Evolutionary conservation across 2,888 invertebrate species (phyloP).

Genomic region (Gymnocheta viridis): DNA sequence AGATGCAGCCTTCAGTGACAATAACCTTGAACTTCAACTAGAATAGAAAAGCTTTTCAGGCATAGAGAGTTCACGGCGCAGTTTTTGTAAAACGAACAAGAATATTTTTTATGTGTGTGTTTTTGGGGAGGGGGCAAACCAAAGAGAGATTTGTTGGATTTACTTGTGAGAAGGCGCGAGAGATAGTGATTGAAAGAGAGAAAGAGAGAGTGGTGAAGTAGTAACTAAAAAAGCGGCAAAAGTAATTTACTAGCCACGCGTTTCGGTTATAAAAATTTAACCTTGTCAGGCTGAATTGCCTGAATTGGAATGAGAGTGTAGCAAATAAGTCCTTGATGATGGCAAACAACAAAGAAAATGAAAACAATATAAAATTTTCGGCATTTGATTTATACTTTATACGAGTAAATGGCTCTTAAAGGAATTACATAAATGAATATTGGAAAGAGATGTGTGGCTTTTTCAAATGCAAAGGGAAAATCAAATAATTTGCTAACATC

Average conservation of each 20-base stretch:
- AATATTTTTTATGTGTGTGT: too few relatives aligned
- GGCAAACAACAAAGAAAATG: neutral
- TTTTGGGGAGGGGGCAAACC: neutral
- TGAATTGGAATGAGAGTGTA: neutral
- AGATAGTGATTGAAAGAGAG: conserved; percentile 12
- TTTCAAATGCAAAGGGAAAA: neutral
- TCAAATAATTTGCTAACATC: neutral
- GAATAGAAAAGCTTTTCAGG: conserved; percentile 56
- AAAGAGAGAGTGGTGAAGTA: conserved; percentile 13
- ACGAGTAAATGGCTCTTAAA: conserved; percentile 3
- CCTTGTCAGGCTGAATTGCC: conserved; percentile 33
- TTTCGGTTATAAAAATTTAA: conserved; percentile 38
- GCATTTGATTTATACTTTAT: conserved; percentile 23
- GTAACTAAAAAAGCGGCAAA: conserved; percentile 12
- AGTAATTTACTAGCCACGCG: conserved; percentile 62
- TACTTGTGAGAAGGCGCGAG: neutral
- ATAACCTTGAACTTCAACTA: conserved; percentile 79
- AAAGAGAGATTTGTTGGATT: neutral
- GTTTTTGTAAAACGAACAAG: neutral
- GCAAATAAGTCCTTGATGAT: conserved; percentile 20
- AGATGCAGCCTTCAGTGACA: conserved; percentile 45
- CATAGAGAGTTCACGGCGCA: conserved; percentile 56
- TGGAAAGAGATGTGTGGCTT: neutral
- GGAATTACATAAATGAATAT: neutral
- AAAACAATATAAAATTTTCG: neutral